Evolutionary conservation across 2,888 invertebrate species (phyloP).

Genomic region (Vesta saturnalis): DNA sequence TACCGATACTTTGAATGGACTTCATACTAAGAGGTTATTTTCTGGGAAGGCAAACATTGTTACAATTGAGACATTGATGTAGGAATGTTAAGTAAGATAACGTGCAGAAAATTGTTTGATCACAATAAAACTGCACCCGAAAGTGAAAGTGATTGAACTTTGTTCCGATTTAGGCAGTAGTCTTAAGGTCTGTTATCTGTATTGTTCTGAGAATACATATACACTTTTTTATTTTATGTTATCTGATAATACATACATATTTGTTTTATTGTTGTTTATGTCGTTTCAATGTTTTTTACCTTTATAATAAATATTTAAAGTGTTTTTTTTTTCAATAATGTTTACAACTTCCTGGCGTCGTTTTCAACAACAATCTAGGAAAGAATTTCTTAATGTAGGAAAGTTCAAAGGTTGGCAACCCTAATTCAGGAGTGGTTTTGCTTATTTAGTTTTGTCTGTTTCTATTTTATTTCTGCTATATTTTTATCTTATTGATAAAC

Average conservation of each 20-base stretch:
- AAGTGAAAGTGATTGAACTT: neutral
- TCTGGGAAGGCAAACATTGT: neutral
- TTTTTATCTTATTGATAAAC: too few species aligned
- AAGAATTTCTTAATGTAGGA: too few species aligned
- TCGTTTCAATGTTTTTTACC: neutral
- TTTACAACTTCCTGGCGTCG: too few species aligned
- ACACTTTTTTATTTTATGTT: too few species aligned
- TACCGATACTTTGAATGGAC: neutral
- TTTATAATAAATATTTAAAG: neutral
- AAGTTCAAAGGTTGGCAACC: neutral
- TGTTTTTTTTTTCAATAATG: neutral
- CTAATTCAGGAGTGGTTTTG: too few species aligned
- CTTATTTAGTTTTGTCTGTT: too few species aligned
- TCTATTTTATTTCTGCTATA: too few species aligned
- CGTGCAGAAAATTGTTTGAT: neutral
- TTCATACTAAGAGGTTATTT: neutral
- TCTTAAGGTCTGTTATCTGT: neutral
- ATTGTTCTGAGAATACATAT: neutral
- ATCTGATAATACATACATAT: too few species aligned
- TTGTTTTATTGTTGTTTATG: too few species aligned
- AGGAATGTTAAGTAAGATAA: neutral
- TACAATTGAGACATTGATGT: neutral
- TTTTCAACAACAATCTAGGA: too few species aligned
- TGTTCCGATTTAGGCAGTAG: too few species aligned
- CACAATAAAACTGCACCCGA: neutral